Conservation (phyloP, 1,140 invertebrate genomes). For the Orchesella cincta region DNA sequence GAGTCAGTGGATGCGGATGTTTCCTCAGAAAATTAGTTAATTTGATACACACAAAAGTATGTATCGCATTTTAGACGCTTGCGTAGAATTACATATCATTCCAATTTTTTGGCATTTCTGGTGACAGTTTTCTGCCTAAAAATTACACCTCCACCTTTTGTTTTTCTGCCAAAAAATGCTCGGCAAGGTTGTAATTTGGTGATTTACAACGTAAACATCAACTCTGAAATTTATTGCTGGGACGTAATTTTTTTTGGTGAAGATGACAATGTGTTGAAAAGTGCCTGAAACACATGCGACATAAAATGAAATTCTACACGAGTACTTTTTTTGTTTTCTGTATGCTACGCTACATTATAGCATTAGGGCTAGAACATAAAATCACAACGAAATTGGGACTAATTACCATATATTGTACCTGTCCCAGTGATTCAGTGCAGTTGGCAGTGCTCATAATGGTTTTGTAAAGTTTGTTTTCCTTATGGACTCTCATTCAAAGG, state of each 20-base stretch:
- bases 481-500: too few relatives aligned
- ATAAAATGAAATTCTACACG: background rate
- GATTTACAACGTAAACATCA: background rate
- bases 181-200: too few relatives aligned
- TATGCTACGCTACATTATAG: background rate
- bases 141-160: too few relatives aligned
- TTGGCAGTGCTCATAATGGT: too few relatives aligned
- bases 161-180: too few relatives aligned
- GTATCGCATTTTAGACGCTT: background rate
- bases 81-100: background rate
- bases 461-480: too few relatives aligned
- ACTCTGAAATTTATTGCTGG: background rate
- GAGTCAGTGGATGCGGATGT: background rate
- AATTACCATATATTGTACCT: too few relatives aligned
- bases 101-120: background rate
- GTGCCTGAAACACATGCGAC: background rate
- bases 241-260: background rate
- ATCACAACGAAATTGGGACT: constrained; percentile 10
- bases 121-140: too few relatives aligned
- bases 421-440: too few relatives aligned
- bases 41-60: background rate
- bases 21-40: background rate
- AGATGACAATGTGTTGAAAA: constrained; percentile 12
- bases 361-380: background rate
- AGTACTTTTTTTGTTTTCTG: background rate